A percentile compares a stretch with the other conserved stretches of the same genome.
These are phyloP conservation scores for Vandiemenella viatica DNA, from an alignment of 2,888 invertebrate species.

Conservation along the genomic window DNA sequence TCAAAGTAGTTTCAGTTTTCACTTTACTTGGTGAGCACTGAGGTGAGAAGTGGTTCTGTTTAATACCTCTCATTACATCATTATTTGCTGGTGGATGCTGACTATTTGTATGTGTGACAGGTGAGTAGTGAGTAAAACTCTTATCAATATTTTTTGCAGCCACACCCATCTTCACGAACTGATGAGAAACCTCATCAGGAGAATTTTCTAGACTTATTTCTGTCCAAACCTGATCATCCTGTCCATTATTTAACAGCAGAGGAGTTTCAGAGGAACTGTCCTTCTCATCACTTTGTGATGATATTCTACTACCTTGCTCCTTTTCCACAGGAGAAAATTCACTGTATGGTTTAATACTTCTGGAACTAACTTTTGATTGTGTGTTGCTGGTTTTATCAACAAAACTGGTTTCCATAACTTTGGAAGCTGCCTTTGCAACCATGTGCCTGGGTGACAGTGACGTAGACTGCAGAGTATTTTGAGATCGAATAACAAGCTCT, in stretches of 20 bases:
- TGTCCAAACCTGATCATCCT: conserved; percentile 46
- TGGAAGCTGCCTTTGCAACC: background rate
- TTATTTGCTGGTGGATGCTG: conserved; percentile 21
- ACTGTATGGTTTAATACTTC: background rate
- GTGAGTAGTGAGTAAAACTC: conserved; percentile 6
- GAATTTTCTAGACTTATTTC: conserved; percentile 56
- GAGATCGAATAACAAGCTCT: background rate
- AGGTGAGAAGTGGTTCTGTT: background rate
- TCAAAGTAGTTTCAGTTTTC: too few species aligned
- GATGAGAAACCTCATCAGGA: conserved; percentile 10
- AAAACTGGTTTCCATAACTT: conserved; percentile 17
- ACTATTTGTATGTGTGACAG: conserved; percentile 1
- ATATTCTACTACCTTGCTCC: background rate
- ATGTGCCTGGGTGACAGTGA: background rate
- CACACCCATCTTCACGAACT: conserved; percentile 14
- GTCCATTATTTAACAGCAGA: conserved; percentile 20
- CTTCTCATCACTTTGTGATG: too few species aligned
- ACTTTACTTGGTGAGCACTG: background rate
- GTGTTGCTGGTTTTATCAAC: conserved; percentile 3
- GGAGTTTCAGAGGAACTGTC: conserved; percentile 23
- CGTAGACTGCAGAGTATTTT: background rate
- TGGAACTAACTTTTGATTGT: background rate
- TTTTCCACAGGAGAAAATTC: background rate
- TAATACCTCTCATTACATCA: background rate
- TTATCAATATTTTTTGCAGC: conserved; percentile 5